Conservation (phyloP, 2,888 invertebrate species). For the Pseudolycoriella hygida region DNA sequence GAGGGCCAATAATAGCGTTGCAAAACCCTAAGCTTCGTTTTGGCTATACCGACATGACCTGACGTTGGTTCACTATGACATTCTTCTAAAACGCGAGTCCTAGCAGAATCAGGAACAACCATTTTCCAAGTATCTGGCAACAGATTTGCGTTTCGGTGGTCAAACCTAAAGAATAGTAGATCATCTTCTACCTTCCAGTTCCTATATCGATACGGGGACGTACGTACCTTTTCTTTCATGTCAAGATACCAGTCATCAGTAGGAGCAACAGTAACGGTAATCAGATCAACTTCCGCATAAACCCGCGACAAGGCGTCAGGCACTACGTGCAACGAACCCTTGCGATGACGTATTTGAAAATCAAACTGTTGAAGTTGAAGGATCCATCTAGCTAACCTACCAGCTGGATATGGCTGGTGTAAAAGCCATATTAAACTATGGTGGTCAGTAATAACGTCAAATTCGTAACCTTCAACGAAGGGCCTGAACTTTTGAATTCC, state of each 20-base stretch:
- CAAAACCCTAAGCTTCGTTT: background rate
- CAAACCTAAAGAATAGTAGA: background rate
- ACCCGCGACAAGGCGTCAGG: background rate
- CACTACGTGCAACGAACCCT: background rate
- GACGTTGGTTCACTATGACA: background rate
- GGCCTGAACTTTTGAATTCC: background rate
- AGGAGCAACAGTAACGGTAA: background rate
- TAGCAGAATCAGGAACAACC: background rate
- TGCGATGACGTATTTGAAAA: background rate
- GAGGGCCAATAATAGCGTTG: background rate
- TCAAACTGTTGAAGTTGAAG: background rate
- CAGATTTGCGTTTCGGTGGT: background rate
- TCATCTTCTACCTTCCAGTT: background rate
- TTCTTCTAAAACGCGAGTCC: background rate
- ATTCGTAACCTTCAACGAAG: background rate
- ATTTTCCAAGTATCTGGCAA: background rate
- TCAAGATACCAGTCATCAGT: background rate
- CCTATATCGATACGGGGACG: background rate
- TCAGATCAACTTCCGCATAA: background rate
- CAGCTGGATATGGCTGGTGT: background rate
- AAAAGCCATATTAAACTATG: background rate
- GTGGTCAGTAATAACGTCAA: background rate
- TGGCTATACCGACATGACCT: background rate
- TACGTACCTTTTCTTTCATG: background rate
- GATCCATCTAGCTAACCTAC: background rate